phyloP scores from a whole-genome alignment of 1,140 invertebrate genomes.

The Phenacoccus solenopsis region DNA sequence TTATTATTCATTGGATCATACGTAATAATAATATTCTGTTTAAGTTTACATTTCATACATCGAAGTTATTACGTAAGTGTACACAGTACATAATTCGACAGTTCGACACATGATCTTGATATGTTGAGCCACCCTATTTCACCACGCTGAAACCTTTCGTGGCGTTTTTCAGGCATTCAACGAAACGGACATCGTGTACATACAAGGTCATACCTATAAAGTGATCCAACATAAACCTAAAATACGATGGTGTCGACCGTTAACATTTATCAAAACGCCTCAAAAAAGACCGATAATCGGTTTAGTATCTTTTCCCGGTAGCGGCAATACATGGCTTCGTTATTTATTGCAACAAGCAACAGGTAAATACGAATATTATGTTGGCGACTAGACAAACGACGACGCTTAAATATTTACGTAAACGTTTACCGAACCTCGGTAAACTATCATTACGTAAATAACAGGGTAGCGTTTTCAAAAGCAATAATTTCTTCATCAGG shows the following conservation, averaged over 20 bases:
- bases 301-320: slow-evolving; percentile 60
- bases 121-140: too few species aligned
- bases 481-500: slow-evolving; percentile 36
- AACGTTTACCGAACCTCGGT: not conserved
- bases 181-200: not conserved
- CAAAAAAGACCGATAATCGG: slow-evolving; percentile 38
- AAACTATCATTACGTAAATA: not conserved
- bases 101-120: not conserved
- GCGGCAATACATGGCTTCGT: slow-evolving; percentile 66
- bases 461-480: not conserved
- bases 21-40: not conserved
- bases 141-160: too few species aligned
- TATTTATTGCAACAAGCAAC: slow-evolving; percentile 63
- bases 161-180: not conserved
- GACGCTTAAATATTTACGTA: not conserved
- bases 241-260: slow-evolving; percentile 38
- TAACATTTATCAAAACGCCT: slow-evolving; percentile 34
- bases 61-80: not conserved
- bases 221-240: slow-evolving; percentile 18
- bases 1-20: not conserved
- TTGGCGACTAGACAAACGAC: not conserved
- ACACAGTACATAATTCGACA: not conserved
- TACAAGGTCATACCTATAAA: not conserved
- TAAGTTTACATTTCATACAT: not conserved
- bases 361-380: slow-evolving; percentile 37